Conservation (phyloP, 1,140 invertebrate species). For the Lordiphosa clarofinis region DNA sequence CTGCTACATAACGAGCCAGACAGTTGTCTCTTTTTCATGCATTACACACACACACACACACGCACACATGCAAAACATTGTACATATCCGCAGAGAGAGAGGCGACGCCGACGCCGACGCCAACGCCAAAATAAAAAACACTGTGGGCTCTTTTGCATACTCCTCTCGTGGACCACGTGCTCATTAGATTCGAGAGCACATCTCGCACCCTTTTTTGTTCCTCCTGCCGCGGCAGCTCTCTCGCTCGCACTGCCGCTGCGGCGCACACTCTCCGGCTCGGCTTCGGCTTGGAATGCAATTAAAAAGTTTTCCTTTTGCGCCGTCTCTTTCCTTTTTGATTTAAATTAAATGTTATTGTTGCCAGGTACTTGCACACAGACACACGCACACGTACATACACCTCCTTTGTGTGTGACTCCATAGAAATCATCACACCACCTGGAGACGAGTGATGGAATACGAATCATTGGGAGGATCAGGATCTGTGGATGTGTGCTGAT, state of each 20-base stretch:
- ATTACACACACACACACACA: constrained; percentile 19
- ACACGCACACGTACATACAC: not conserved
- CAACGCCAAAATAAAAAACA: constrained; percentile 15
- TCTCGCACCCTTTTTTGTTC: constrained; percentile 39
- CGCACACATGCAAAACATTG: constrained; percentile 1
- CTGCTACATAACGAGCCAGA: constrained; percentile 46
- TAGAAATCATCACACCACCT: too few relatives aligned
- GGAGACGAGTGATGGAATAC: too few relatives aligned
- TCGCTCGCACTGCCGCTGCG: constrained; percentile 1
- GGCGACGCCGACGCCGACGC: constrained; percentile 8
- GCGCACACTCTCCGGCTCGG: constrained; percentile 9
- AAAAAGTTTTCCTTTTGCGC: constrained; percentile 28
- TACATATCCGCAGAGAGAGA: too few relatives aligned
- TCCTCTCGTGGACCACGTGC: constrained; percentile 62
- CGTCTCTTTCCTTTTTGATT: constrained; percentile 18
- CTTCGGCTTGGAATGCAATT: constrained; percentile 41
- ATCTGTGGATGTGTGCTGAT: too few relatives aligned
- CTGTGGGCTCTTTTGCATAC: constrained; percentile 43
- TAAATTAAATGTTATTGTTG: constrained; percentile 21
- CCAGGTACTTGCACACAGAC: constrained; percentile 16
- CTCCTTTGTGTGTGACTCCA: too few relatives aligned
- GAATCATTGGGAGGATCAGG: too few relatives aligned
- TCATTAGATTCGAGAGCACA: constrained; percentile 48
- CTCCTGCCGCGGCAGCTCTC: constrained; percentile 11
- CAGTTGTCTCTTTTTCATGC: constrained; percentile 70